phyloP scores from a whole-genome alignment of 2,797 vertebrate species.

The Paedocypris micromegethes region DNA sequence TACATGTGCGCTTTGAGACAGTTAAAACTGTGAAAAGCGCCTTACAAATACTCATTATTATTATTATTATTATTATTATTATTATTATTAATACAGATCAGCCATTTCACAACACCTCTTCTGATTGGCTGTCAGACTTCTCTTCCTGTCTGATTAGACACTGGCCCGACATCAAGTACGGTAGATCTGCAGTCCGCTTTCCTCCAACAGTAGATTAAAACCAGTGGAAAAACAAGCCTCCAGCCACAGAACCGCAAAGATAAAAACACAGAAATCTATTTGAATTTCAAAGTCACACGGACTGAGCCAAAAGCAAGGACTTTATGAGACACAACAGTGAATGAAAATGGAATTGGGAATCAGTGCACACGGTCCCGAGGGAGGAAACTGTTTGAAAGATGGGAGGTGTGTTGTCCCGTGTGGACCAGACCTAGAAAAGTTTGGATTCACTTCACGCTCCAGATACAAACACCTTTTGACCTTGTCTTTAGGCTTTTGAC shows the following conservation, averaged over 20 bases:
- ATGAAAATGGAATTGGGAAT: constrained; percentile 33
- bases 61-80: no score
- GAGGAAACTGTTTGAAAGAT: constrained; percentile 35
- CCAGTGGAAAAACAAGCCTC: constrained; percentile 27
- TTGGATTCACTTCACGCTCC: constrained; percentile 29
- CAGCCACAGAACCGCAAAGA: constrained; percentile 37
- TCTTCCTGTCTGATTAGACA: constrained; percentile 23
- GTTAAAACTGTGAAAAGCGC: no score
- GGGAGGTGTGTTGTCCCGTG: constrained; percentile 36
- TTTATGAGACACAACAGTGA: constrained; percentile 39
- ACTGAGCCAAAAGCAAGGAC: constrained; percentile 41
- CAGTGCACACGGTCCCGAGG: constrained; percentile 18
- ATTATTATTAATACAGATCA: no score
- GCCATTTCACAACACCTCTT: not conserved
- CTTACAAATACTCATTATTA: no score
- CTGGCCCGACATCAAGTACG: constrained; percentile 20
- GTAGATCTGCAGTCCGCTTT: constrained; percentile 19
- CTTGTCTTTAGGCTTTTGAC: constrained; percentile 38
- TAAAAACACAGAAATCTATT: constrained; percentile 28
- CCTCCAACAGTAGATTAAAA: constrained; percentile 53
- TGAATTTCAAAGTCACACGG: constrained; percentile 44
- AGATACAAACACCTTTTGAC: constrained; percentile 27
- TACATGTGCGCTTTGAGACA: no score
- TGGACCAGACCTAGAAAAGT: constrained; percentile 40
- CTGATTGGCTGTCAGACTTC: constrained; percentile 16